phyloP scores from a whole-genome alignment of 2,888 invertebrate species.

The Zaprionus obscuricornis region DNA sequence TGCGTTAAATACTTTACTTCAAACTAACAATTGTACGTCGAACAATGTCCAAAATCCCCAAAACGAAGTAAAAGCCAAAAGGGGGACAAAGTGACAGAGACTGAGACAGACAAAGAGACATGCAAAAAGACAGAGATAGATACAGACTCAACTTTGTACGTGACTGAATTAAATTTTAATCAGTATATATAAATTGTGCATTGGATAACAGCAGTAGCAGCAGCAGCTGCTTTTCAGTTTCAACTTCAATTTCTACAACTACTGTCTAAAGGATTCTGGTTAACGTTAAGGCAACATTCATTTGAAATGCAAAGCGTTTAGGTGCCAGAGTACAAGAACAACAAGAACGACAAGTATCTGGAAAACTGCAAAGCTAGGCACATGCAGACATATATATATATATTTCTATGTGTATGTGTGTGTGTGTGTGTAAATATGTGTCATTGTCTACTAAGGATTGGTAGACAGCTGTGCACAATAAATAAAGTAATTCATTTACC shows the following conservation, averaged over 20 bases:
- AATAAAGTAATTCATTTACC: constrained; percentile 77
- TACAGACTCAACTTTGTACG: constrained; percentile 61
- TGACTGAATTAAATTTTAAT: constrained; percentile 80
- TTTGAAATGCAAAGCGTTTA: constrained; percentile 59
- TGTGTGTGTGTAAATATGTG: constrained; percentile 41
- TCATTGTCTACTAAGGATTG: constrained; percentile 19
- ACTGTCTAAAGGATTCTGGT: not conserved
- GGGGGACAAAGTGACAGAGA: too few relatives aligned
- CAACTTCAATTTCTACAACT: not conserved
- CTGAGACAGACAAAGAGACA: too few relatives aligned
- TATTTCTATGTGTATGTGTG: not conserved
- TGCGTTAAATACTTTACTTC: constrained; percentile 71
- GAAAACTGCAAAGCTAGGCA: constrained; percentile 37
- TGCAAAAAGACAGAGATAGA: too few relatives aligned
- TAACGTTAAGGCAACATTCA: constrained; percentile 18
- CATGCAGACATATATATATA: not conserved
- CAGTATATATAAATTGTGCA: constrained; percentile 75
- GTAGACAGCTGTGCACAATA: constrained; percentile 70
- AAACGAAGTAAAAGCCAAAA: too few relatives aligned
- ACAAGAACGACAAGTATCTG: too few relatives aligned
- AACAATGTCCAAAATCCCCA: too few relatives aligned
- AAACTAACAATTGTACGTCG: too few relatives aligned
- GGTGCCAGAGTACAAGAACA: too few relatives aligned
- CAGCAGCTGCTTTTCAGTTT: not conserved
- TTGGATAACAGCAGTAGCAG: constrained; percentile 2